Evolutionary conservation across 2,113 vertebrate species (phyloP), one percentile per base, ranked within the genome.

Genomic region (Sorex araneus): DNA sequence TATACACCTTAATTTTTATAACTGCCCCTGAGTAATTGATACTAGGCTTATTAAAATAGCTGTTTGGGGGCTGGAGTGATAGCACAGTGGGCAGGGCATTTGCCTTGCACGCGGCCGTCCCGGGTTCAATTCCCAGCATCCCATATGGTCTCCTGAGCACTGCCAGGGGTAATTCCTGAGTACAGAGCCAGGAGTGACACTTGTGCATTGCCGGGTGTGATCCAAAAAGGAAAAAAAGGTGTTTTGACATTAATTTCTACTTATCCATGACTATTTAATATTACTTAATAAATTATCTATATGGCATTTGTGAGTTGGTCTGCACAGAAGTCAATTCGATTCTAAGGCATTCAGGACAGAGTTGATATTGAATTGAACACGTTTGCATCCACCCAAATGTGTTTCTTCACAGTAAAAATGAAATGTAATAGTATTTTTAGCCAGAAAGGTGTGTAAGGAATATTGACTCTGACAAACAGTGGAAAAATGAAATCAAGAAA

Each of bases 211-310:
- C n/a, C n/a, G n/a, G n/a, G n/a, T n/a, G n/a, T n/a, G n/a, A n/a
- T n/a, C n/a, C n/a, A n/a, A n/a, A n/a, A n/a, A n/a, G n/a, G n/a
- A n/a, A n/a, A n/a, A n/a, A n/a, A n/a, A n/a, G n/a, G n/a, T n/a
- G n/a, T 71, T 74, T 73, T 95, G 87, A 80, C 80, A 71, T 15
- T 76, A n/a, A 74, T 80, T 82, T 89, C 34, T 71, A 45, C 77
- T 92, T 78, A 36, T 67, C 57, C 77, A 63, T 34, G 32, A 78
- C 28, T 28, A 27, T 70, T 83, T 69, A 27, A 69, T 90, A 23
- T 75, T 74, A 78, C 18, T 83, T 36, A 77, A 23, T 86, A 87
- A 74, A n/a, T 50, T 85, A 3, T 5, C 40, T 9, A 50, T 40
- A 19, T n/a, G 12, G 25, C 54, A 0, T 2, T 63, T 79, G 6